Conservation (phyloP, 64 coral and sea anemone genomes). For the Montipora capricornis region DNA sequence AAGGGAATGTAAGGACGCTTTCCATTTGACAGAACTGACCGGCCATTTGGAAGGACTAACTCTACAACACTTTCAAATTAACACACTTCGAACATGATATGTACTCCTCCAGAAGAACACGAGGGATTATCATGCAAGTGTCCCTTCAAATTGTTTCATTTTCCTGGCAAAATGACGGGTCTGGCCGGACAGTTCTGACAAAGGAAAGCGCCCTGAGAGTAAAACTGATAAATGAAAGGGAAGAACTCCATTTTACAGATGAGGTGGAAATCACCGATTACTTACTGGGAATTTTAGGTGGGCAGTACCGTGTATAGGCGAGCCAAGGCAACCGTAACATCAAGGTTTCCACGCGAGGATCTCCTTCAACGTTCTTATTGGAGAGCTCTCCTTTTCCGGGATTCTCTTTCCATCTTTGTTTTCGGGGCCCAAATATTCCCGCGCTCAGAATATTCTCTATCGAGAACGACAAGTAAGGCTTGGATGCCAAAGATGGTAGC, state of each 20-base stretch:
- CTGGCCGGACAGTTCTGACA: background rate
- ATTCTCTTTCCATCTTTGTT: background rate
- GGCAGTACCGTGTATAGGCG: slow-evolving; percentile 72
- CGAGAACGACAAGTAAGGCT: slow-evolving; percentile 62
- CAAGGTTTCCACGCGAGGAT: slow-evolving; percentile 4
- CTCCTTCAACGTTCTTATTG: slow-evolving; percentile 4
- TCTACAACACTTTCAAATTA: too few species aligned
- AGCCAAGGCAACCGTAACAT: slow-evolving; percentile 64
- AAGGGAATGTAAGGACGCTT: too few species aligned
- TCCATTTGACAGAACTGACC: too few species aligned
- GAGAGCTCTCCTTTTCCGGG: slow-evolving; percentile 7
- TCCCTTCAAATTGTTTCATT: too few species aligned
- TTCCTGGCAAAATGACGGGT: too few species aligned
- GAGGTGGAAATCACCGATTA: background rate
- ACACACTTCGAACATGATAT: too few species aligned
- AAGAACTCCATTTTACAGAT: background rate
- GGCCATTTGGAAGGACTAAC: too few species aligned
- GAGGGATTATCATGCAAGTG: too few species aligned
- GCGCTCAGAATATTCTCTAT: slow-evolving; percentile 71
- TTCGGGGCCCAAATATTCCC: slow-evolving; percentile 32
- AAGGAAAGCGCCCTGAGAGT: background rate
- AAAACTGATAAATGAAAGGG: background rate
- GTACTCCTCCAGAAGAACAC: too few species aligned
- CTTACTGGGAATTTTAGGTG: slow-evolving; percentile 80
- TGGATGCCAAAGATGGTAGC: slow-evolving; percentile 16